Evolutionary conservation across 2,797 vertebrate genomes (phyloP).

Genomic region (Pelochelys cantorii): DNA sequence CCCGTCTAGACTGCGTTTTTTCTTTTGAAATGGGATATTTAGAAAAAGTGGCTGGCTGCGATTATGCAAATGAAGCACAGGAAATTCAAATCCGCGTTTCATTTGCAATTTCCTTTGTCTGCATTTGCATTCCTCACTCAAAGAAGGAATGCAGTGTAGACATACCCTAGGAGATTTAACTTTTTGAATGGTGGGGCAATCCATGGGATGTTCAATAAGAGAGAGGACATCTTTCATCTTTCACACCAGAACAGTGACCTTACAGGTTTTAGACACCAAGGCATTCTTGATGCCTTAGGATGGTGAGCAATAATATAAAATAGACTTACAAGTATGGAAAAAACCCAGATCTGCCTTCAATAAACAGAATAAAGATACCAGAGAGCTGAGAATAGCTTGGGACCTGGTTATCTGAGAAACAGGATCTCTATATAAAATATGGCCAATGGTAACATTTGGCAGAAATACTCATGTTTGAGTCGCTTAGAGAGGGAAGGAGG

Average conservation of each 20-base stretch:
- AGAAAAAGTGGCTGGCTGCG: no score
- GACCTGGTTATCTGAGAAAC: background rate
- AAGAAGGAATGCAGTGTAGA: no score
- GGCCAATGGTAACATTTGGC: background rate
- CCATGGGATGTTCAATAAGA: background rate
- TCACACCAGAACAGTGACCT: background rate
- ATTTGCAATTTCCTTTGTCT: no score
- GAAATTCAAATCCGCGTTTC: no score
- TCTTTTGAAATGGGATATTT: no score
- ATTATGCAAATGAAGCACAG: no score
- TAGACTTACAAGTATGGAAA: background rate
- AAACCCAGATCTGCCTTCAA: background rate
- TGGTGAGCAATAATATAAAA: conserved; percentile 12
- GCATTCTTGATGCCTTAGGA: conserved; percentile 12
- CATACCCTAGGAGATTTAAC: background rate
- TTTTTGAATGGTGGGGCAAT: background rate
- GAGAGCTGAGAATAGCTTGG: conserved; percentile 29
- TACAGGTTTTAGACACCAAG: conserved; percentile 12
- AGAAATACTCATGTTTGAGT: conserved; percentile 12
- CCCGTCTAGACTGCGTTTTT: no score
- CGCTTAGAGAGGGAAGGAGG: conserved; percentile 37
- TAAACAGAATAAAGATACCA: conserved; percentile 30
- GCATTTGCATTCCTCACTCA: no score
- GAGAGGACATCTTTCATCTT: background rate
- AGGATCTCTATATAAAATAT: background rate